Evolutionary conservation across 2,113 vertebrate genomes (phyloP), one percentile per base, ranked within the genome.

Genomic region (Bos javanicus): DNA sequence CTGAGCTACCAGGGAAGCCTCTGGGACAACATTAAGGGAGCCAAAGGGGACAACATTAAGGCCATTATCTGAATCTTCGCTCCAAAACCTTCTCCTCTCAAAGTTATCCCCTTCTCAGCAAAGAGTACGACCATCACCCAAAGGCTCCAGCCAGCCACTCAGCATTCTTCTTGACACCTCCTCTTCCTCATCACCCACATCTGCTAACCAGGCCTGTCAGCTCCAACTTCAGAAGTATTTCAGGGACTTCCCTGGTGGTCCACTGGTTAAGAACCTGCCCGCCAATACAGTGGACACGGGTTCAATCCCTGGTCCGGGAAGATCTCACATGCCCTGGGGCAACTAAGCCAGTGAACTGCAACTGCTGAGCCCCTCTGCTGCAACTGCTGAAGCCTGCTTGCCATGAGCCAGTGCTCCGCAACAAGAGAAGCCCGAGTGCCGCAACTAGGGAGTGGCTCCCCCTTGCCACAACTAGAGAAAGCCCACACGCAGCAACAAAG

Each of bases 331-430:
- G 17, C 19, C 19, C 64, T 11, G n/a, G 64, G 64, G 64, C n/a
- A 71, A 36, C 19, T 71, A 1, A 71, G 64, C n/a, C 9, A 4
- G 9, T 36, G 64, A 71, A 21, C n/a, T 0, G 0, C n/a, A 71
- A 23, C 64, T 36, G 64, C n/a, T 6, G n/a, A 36, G 64, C 9
- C 19, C 64, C 9, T 36, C 17, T 36, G 64, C n/a, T 12, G 64
- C 64, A 21, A 21, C 64, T 36, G 6, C 19, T 11, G 64, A 23
- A 36, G 33, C n/a, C n/a, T 36, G n/a, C 64, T 36, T 6, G n/a
- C 64, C n/a, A 0, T 1, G 67, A 71, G 67, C 67, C 1, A 0
- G 67, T 21, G 67, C n/a, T 1, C n/a, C 1, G 0, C 67, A 12
- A 19, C 2, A 11, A 36, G 19, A 71, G 19, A 71, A 71, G n/a